Percentiles rank a stretch among this genome's conserved stretches.
These are phyloP conservation scores for Erebia ligea DNA, from an alignment of 2,888 invertebrate species.

Conservation along the genomic window DNA sequence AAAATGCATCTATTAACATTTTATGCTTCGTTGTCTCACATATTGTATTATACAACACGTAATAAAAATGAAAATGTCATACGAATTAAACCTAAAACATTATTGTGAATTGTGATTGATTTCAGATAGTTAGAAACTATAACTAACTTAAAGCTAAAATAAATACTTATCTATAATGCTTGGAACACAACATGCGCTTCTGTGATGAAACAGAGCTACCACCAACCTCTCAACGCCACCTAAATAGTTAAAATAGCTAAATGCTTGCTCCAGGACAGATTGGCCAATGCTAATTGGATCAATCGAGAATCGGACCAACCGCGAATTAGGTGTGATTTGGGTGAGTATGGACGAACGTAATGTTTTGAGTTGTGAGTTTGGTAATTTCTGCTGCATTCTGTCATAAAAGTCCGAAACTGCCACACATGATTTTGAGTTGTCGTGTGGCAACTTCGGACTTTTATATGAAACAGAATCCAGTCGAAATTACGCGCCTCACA, in stretches of 20 bases:
- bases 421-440: too few relatives aligned
- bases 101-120: conserved; percentile 7
- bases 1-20: not conserved
- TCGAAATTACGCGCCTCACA: too few relatives aligned
- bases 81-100: not conserved
- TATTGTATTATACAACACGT: not conserved
- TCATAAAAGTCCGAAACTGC: too few relatives aligned
- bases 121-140: conserved; percentile 3
- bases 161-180: conserved; percentile 65
- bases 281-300: not conserved
- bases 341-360: too few relatives aligned
- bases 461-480: too few relatives aligned
- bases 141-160: conserved; percentile 63
- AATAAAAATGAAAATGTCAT: not conserved
- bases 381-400: too few relatives aligned
- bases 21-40: not conserved
- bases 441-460: too few relatives aligned
- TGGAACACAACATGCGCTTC: conserved; percentile 55
- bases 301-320: too few relatives aligned
- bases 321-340: too few relatives aligned
- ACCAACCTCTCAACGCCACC: not conserved
- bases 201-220: not conserved
- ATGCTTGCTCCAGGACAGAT: not conserved
- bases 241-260: not conserved
- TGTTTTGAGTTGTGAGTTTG: too few relatives aligned